Evolutionary conservation across 1,140 invertebrate genomes (phyloP).

Genomic region (Drosophila bipectinata): DNA sequence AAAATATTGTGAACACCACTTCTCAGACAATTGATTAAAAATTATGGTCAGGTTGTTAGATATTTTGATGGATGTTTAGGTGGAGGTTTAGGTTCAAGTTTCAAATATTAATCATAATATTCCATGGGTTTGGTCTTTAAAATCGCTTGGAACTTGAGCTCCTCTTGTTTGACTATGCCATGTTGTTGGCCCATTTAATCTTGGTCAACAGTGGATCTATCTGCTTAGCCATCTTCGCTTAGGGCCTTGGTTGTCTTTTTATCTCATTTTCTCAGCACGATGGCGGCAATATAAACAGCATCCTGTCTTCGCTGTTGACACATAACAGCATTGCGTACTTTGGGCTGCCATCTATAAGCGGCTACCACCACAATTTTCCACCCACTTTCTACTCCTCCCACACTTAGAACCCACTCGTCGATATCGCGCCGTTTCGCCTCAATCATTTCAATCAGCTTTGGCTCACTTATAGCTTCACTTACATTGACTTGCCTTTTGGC

Average conservation of each 20-base stretch:
- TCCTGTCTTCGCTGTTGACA: conserved; percentile 64
- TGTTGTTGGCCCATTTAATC: conserved; percentile 31
- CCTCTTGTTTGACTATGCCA: conserved; percentile 14
- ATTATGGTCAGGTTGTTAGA: conserved; percentile 60
- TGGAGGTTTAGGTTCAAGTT: conserved; percentile 29
- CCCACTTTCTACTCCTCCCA: not conserved
- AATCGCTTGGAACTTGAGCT: not conserved
- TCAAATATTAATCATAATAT: conserved; percentile 60
- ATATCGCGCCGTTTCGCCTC: conserved; percentile 78
- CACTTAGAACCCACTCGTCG: conserved; percentile 44
- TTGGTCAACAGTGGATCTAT: conserved; percentile 29
- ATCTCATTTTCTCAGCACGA: conserved; percentile 54
- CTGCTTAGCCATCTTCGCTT: conserved; percentile 19
- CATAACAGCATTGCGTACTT: conserved; percentile 58
- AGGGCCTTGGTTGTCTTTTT: conserved; percentile 41
- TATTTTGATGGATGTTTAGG: conserved; percentile 67
- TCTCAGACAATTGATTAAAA: conserved; percentile 64
- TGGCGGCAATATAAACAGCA: conserved; percentile 62
- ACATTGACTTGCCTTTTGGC: conserved; percentile 79
- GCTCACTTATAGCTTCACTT: conserved; percentile 72
- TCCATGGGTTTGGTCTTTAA: conserved; percentile 17
- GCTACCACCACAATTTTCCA: too few relatives aligned
- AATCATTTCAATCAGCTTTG: conserved; percentile 81
- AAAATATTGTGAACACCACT: conserved; percentile 48
- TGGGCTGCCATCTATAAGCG: conserved; percentile 37